Conservation (phyloP, 2,797 vertebrate genomes). For the Clamator glandarius region DNA sequence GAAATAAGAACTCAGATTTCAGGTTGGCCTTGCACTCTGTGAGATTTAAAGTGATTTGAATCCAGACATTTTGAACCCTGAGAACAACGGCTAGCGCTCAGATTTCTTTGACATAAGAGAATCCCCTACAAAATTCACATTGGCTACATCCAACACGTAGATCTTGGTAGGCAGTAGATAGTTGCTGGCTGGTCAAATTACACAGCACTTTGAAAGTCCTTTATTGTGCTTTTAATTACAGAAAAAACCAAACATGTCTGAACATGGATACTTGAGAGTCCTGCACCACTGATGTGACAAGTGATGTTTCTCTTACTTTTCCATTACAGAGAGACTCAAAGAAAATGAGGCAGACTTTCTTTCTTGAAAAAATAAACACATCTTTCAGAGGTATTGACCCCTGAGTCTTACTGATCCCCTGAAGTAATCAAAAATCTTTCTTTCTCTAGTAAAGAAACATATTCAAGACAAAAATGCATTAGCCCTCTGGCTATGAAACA, state of each 20-base stretch:
- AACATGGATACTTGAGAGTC: not conserved
- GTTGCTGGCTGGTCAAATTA: not conserved
- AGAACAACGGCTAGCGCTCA: not conserved
- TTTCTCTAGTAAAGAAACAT: not conserved
- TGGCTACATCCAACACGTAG: not conserved
- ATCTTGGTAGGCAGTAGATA: not conserved
- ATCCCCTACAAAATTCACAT: not conserved
- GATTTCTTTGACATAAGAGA: not conserved
- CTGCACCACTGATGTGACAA: not conserved
- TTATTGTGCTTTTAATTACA: not conserved
- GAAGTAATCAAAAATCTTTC: not conserved
- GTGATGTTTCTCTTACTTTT: not conserved
- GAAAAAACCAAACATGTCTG: not conserved
- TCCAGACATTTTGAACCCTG: not conserved
- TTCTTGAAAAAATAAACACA: not conserved
- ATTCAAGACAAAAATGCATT: not conserved
- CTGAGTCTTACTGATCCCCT: not conserved
- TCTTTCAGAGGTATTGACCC: not conserved
- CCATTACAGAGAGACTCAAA: not conserved
- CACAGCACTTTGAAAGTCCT: not conserved
- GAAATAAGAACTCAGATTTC: not conserved
- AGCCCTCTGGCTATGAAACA: not conserved
- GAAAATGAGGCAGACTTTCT: not conserved
- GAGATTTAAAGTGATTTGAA: not conserved
- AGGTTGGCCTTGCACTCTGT: not conserved